Evolutionary conservation across 1,140 invertebrate genomes (phyloP).

Genomic region (Cheumatopsyche charites): DNA sequence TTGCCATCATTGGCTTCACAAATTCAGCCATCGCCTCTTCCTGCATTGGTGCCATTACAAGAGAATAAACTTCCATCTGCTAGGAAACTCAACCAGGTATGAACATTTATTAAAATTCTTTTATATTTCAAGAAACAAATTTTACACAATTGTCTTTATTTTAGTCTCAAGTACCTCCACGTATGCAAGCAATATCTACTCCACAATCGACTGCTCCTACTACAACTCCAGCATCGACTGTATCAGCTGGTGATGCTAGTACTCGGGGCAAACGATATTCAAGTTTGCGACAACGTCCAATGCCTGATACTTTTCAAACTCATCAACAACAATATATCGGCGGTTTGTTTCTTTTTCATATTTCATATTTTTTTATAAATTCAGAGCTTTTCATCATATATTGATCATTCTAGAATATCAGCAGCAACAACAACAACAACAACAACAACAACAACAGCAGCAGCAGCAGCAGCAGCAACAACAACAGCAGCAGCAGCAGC

Average conservation of each 20-base stretch:
- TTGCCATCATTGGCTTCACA: slow-evolving; percentile 8
- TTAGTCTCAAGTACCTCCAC: slow-evolving; percentile 39
- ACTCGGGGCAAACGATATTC: slow-evolving; percentile 77
- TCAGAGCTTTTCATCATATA: not conserved
- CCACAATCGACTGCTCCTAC: not conserved
- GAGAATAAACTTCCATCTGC: slow-evolving; percentile 37
- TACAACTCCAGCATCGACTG: slow-evolving; percentile 28
- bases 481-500: not conserved
- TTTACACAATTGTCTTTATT: not conserved
- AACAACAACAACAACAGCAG: slow-evolving; percentile 6
- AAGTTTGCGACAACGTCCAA: slow-evolving; percentile 70
- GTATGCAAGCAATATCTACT: slow-evolving; percentile 27
- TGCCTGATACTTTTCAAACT: slow-evolving; percentile 59
- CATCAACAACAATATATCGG: slow-evolving; percentile 33
- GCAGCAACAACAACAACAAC: slow-evolving; percentile 16
- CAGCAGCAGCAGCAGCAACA: slow-evolving; percentile 23
- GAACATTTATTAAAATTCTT: not conserved
- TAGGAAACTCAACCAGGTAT: slow-evolving; percentile 35
- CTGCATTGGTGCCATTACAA: slow-evolving; percentile 24
- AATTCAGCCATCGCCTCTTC: not conserved
- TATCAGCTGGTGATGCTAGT: slow-evolving; percentile 54
- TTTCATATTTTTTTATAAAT: not conserved
- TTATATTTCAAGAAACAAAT: not conserved
- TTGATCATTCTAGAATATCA: slow-evolving; percentile 36
- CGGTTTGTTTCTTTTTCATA: not conserved